Conservation (phyloP, 2,113 vertebrate species). For the Psittacula cyanocephala region DNA sequence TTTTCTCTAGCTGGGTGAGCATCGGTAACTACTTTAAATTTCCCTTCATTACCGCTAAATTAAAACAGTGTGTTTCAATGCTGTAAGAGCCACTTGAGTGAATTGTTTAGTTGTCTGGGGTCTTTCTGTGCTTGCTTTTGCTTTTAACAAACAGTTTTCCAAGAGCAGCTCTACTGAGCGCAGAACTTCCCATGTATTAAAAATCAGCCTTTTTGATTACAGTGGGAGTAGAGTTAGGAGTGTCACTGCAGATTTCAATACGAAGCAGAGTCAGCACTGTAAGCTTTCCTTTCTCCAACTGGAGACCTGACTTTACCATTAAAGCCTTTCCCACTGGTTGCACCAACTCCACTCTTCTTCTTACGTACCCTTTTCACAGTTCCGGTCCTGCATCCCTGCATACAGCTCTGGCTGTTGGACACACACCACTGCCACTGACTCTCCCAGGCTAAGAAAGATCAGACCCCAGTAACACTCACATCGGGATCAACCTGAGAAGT, state of each 20-base stretch:
- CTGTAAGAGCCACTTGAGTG: not conserved
- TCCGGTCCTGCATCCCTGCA: not conserved
- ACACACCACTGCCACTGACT: not conserved
- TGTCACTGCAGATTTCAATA: not conserved
- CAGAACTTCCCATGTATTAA: constrained; percentile 2
- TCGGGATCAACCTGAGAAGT: too few species aligned
- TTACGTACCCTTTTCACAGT: fast-evolving
- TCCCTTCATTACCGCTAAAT: not conserved
- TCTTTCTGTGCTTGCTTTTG: not conserved
- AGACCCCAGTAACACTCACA: not conserved
- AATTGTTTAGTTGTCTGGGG: not conserved
- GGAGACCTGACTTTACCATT: not conserved
- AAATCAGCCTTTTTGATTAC: not conserved
- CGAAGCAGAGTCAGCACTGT: not conserved
- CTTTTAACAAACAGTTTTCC: not conserved
- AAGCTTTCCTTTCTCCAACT: not conserved
- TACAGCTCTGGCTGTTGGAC: fast-evolving
- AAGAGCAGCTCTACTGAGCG: not conserved
- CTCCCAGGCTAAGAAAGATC: not conserved
- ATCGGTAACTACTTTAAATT: not conserved
- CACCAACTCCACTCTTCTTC: not conserved
- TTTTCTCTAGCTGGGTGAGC: not conserved
- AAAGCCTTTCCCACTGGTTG: not conserved
- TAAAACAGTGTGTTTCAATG: not conserved
- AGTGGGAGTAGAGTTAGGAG: not conserved